A percentile compares a stretch with the other conserved stretches of the same genome.
phyloP scores from a whole-genome alignment of 2,888 invertebrate genomes.

The Monopis laevigella region DNA sequence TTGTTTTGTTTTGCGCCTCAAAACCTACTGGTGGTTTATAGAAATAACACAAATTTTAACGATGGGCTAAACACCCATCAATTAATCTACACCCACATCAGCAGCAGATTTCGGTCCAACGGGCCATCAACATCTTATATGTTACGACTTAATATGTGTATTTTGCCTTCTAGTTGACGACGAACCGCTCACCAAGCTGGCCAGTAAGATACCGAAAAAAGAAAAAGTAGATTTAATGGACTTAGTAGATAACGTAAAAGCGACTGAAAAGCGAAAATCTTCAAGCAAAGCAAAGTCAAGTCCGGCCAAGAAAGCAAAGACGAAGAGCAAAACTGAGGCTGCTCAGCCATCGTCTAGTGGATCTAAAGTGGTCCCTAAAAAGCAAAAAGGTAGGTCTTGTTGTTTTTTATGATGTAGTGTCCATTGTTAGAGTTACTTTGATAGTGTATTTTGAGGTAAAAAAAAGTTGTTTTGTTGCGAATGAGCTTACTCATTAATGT shows the following conservation, averaged over 20 bases:
- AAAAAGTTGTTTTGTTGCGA: no score
- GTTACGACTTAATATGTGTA: no score
- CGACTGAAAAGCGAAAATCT: slow-evolving; percentile 43
- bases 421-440: no score
- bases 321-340: slow-evolving; percentile 24
- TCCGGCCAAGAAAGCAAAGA: slow-evolving; percentile 38
- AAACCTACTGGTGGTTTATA: no score
- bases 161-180: slow-evolving; percentile 56
- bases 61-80: no score
- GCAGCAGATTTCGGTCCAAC: no score
- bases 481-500: no score
- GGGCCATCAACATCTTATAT: no score
- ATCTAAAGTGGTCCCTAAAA: slow-evolving; percentile 30
- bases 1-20: no score
- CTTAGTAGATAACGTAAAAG: slow-evolving; percentile 37
- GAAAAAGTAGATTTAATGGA: slow-evolving; percentile 47
- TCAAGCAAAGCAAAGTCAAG: slow-evolving; percentile 33
- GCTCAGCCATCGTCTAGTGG: slow-evolving; percentile 35
- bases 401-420: slow-evolving; percentile 43
- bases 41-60: no score
- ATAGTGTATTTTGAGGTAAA: no score
- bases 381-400: slow-evolving; percentile 63
- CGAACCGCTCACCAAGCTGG: slow-evolving; percentile 46
- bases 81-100: no score
- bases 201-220: slow-evolving; percentile 48